These are phyloP conservation scores for Ia io DNA, from an alignment of 2,113 vertebrate genomes.

Conservation along the genomic window DNA sequence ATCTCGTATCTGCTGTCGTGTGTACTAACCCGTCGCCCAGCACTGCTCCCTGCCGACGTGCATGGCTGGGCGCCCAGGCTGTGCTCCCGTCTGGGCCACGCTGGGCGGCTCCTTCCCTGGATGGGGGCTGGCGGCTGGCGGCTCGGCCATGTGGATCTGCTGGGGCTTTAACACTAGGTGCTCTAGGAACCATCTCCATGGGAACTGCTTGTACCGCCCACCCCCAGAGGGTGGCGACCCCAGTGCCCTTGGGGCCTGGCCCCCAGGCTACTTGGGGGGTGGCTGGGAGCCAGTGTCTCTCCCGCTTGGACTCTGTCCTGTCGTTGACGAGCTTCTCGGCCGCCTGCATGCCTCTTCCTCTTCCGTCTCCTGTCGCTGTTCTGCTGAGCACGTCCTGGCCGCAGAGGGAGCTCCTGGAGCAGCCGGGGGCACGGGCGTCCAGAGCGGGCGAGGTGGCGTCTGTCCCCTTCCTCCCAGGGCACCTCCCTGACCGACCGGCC, in stretches of 20 bases:
- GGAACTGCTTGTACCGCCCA: background rate
- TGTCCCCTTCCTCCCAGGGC: background rate
- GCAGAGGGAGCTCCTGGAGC: background rate
- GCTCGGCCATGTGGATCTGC: background rate
- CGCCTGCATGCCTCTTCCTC: slow-evolving; percentile 49
- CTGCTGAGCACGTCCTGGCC: slow-evolving; percentile 29
- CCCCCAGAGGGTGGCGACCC: background rate
- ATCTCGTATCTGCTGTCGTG: slow-evolving; percentile 2
- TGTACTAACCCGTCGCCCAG: slow-evolving; percentile 12
- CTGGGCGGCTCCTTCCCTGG: background rate
- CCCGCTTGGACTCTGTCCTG: background rate
- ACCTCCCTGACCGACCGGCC: background rate
- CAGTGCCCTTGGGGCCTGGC: background rate
- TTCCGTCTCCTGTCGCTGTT: background rate
- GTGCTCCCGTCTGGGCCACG: background rate
- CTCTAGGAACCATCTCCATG: background rate
- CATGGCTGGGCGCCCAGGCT: slow-evolving; percentile 51
- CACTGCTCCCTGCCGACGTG: background rate
- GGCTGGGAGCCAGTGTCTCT: background rate
- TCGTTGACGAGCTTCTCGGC: background rate
- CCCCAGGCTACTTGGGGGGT: background rate
- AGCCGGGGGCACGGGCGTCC: background rate
- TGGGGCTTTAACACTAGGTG: background rate
- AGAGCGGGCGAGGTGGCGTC: background rate
- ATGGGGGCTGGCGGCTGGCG: background rate